Evolutionary conservation across 2,113 vertebrate species (phyloP), one percentile per base, ranked within the genome.

Genomic region (Lethenteron camtschaticum): DNA sequence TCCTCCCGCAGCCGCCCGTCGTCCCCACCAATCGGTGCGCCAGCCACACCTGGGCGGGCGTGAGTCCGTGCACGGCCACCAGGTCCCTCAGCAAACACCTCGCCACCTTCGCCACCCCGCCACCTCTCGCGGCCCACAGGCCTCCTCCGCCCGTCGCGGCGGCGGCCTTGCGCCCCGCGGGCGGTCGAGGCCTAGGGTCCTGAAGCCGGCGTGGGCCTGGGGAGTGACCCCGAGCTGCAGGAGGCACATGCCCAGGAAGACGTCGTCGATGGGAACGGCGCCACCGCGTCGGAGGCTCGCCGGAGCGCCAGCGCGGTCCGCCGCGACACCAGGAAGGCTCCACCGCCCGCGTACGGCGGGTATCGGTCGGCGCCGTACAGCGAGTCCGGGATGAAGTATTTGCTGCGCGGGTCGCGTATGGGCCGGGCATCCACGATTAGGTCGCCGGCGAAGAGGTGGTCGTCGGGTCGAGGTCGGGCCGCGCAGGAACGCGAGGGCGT

Each of bases 211-310:
- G 0, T 99, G 94, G 68, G 81, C 83, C 9, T 81, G 55, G 1
- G 91, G 92, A 0, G 63, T 77, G 14, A 99, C 85, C 5, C 84
- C 79, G 20, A 99, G 82, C 70, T 84, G 79, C 72, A 95, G 84
- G 71, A 99, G 75, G 75, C 92, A 96, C 94, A 99, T 99, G 70
- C 94, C 94, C 69, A 99, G 77, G 75, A 91, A 99, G 57, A 99
- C 94, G 0, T 99, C 94, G 0, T 99, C 94, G 0, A 99, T 99
- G 56, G 94, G 66, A 85, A 99, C 12, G 95, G 80, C 70, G 96
- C 86, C 79, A 94, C 72, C 0, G 76, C 82, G 71, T 90, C 85
- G 0, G 88, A 87, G 8, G 79, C 81, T 10, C 63, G 79, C 73
- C 79, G 77, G 71, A 99, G 83, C 75, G 73, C 86, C 57, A 79